Conservation (phyloP, 1,140 invertebrate genomes). For the Euschistus heros region DNA sequence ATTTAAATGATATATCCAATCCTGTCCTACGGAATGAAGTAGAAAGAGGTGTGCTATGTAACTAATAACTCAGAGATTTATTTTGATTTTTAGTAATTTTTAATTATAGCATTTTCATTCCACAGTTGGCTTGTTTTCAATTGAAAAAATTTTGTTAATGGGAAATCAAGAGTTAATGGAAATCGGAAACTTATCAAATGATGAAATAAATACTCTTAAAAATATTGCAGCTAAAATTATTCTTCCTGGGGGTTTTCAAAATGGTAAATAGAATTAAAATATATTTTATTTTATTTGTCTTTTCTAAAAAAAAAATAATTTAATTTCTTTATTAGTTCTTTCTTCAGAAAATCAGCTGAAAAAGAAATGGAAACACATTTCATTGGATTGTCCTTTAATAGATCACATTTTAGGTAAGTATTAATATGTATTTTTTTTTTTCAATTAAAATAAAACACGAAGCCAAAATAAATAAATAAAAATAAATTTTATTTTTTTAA, state of each 20-base stretch:
- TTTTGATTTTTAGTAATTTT: no score
- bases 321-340: background rate
- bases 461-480: no score
- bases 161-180: constrained; percentile 1
- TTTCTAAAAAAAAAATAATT: background rate
- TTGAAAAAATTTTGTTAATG: constrained; percentile 13
- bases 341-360: background rate
- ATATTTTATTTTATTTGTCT: background rate
- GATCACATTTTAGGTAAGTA: constrained; percentile 18
- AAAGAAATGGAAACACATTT: constrained; percentile 7
- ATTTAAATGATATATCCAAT: background rate
- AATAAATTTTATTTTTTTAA: no score
- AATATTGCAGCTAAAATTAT: constrained; percentile 4
- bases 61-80: background rate
- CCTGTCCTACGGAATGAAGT: background rate
- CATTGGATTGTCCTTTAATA: constrained; percentile 16
- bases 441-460: no score
- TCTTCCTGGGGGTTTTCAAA: constrained; percentile 9
- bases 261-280: constrained; percentile 11
- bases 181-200: constrained; percentile 17
- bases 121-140: constrained; percentile 8
- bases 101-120: background rate
- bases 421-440: background rate
- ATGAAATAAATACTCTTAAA: constrained; percentile 17
- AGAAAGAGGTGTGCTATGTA: background rate